These are phyloP conservation scores for Euleptes europaea DNA, from an alignment of 2,113 vertebrate species.

Conservation along the genomic window DNA sequence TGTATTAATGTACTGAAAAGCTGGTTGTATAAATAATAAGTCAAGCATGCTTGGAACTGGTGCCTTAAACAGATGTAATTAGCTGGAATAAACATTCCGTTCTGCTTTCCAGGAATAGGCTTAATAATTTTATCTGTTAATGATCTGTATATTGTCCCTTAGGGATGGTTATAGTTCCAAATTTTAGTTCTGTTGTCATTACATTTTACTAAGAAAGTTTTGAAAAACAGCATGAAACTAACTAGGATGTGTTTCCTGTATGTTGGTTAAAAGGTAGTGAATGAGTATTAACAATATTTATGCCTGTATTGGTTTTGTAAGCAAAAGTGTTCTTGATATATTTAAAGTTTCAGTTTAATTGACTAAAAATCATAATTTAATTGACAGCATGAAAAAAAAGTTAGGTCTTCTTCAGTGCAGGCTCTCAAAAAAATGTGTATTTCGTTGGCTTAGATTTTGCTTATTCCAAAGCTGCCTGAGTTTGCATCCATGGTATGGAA, in stretches of 20 bases:
- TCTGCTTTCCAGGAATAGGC: too few relatives aligned
- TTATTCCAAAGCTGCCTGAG: neutral
- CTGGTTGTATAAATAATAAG: too few relatives aligned
- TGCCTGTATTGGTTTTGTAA: neutral
- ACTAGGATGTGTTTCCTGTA: constrained; percentile 13
- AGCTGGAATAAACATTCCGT: too few relatives aligned
- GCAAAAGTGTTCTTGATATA: neutral
- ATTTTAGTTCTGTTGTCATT: too few relatives aligned
- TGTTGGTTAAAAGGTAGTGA: neutral
- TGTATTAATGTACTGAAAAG: too few relatives aligned
- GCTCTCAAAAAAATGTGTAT: neutral
- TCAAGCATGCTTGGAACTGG: too few relatives aligned
- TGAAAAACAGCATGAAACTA: constrained; percentile 28
- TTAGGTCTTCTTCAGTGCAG: neutral
- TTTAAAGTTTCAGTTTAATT: too few relatives aligned
- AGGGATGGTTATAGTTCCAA: too few relatives aligned
- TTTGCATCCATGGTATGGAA: neutral
- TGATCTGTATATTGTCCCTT: too few relatives aligned
- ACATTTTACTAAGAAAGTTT: constrained; percentile 6
- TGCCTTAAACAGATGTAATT: too few relatives aligned
- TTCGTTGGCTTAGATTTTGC: neutral
- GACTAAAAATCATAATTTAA: neutral
- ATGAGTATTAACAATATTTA: neutral
- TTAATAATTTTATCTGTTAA: too few relatives aligned
- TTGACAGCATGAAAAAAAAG: neutral